Evolutionary conservation across 2,113 vertebrate genomes (phyloP).

Genomic region (mouse (Mus musculus)): GRCm39 chr1:59346501-59347000

Average conservation of each 20-base stretch:
- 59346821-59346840: neutral
- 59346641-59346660: neutral
- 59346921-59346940: neutral
- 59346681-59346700: neutral
- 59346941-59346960: neutral
- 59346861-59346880: neutral
- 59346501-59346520: neutral
- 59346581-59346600: neutral
- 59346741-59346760: neutral
- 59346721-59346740: too few species aligned
- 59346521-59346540: neutral
- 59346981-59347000: neutral
- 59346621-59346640: neutral
- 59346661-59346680: neutral
- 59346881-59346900: neutral
- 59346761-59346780: neutral
- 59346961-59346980: neutral
- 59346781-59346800: neutral
- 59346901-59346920: neutral
- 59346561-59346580: neutral
- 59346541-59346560: neutral
- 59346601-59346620: neutral
- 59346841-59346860: slow-evolving; percentile 1
- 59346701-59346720: neutral
- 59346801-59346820: neutral